Conservation (phyloP, 2,888 invertebrate genomes). For the Acanthosoma haemorrhoidale region DNA sequence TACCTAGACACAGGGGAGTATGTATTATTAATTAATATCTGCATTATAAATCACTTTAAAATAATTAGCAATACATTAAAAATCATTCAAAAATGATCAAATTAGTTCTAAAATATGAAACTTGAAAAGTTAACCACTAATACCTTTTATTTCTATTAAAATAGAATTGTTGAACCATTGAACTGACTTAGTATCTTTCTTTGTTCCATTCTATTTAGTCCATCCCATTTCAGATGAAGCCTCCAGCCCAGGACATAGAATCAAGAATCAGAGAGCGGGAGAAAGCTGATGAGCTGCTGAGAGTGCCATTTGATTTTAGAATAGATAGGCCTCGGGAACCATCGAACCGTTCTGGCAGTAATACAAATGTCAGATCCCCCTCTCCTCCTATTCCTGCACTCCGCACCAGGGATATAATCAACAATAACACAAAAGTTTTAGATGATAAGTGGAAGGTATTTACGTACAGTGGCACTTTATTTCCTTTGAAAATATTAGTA, state of each 20-base stretch:
- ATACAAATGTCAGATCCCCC: constrained; percentile 17
- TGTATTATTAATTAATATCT: too few species aligned
- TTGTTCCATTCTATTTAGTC: too few species aligned
- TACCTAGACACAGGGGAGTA: too few species aligned
- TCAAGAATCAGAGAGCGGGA: not conserved
- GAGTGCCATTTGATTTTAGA: constrained; percentile 15
- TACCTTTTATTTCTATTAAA: too few species aligned
- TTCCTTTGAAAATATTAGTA: too few species aligned
- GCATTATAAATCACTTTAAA: too few species aligned
- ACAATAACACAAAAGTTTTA: constrained; percentile 31
- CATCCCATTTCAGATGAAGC: not conserved
- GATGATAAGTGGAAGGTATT: constrained; percentile 36
- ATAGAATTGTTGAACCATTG: too few species aligned
- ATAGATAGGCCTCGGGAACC: constrained; percentile 26
- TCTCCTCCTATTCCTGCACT: constrained; percentile 37
- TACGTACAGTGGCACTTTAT: not conserved
- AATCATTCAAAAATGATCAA: too few species aligned
- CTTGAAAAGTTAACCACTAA: too few species aligned
- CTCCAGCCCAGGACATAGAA: not conserved
- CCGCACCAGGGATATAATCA: constrained; percentile 29
- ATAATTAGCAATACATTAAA: too few species aligned
- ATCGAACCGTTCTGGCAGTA: constrained; percentile 31
- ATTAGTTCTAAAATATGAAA: too few species aligned
- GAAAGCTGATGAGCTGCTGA: constrained; percentile 20
- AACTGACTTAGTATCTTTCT: too few species aligned